Percentiles rank a stretch among this genome's conserved stretches.
Conservation (phyloP, 2,888 invertebrate genomes). For the Sthenelais limicola region DNA sequence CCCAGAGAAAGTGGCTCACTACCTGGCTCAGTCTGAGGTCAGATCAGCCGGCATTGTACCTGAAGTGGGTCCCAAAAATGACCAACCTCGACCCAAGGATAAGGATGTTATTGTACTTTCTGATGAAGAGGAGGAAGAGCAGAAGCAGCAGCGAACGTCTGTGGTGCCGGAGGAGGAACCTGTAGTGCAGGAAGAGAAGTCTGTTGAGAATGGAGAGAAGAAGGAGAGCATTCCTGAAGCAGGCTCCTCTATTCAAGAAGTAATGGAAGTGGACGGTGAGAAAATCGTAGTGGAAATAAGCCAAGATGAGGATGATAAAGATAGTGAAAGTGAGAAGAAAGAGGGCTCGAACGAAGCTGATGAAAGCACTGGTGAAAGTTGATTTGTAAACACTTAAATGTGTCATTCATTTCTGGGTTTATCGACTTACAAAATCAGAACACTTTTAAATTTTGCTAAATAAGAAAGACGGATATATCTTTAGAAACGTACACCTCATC, state of each 20-base stretch:
- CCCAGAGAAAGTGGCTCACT: slow-evolving; percentile 20
- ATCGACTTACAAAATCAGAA: no score
- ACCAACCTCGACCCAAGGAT: not conserved
- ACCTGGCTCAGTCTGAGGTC: not conserved
- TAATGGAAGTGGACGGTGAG: slow-evolving; percentile 43
- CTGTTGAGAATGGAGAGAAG: not conserved
- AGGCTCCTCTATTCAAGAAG: not conserved
- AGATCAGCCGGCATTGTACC: no score
- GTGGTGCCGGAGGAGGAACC: not conserved
- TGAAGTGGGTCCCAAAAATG: no score
- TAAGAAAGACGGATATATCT: no score
- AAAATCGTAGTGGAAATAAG: slow-evolving; percentile 35
- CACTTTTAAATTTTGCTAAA: no score
- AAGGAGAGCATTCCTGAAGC: slow-evolving; percentile 4
- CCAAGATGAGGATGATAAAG: slow-evolving; percentile 32
- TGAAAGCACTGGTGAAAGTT: slow-evolving; percentile 1
- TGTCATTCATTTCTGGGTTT: no score
- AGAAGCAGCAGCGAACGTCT: not conserved
- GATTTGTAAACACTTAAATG: slow-evolving; percentile 11
- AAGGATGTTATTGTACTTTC: slow-evolving; percentile 9
- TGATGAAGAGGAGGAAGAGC: slow-evolving; percentile 19
- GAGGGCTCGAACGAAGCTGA: not conserved
- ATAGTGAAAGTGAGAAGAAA: slow-evolving; percentile 18
- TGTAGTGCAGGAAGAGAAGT: not conserved
- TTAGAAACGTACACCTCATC: no score